Evolutionary conservation across 2,797 vertebrate species (phyloP), one percentile per base, ranked within the genome.

Genomic region (Emydoidea blandingii): DNA sequence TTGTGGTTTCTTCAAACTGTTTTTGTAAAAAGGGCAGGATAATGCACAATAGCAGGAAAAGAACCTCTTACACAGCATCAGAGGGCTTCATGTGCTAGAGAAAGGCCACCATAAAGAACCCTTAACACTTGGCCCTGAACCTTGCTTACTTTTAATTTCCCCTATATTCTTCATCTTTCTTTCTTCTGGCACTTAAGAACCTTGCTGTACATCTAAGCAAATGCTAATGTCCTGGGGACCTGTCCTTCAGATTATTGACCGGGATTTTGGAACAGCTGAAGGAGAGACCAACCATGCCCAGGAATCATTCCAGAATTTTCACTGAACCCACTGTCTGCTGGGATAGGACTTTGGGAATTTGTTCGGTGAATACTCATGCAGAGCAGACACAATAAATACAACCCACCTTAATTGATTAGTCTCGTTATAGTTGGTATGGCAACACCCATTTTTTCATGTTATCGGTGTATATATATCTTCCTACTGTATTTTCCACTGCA

Each of bases 1-100:
- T 87, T 76, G 49, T 2, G 79, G 56, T 76, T 95, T 95, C 84
- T 25, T 85, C 47, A 12, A 1, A 0, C 14, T 34, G 31, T 21
- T 74, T 87, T 91, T 83, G 83, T 19, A 83, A 79, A 76, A 91
- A 85, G 57, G 86, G n/a, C 37, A 84, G 65, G 62, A 88, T 74
- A 74, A 92, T 49, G 6, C 57, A 34, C 9, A 68, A 72, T 62
- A 92, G 87, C 21, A 50, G 44, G 83, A 95, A 92, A 57, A 72
- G 37, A 53, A 54, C 50, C 37, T 85, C 83, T 94, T 85, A 2
- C 49, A 25, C 8, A 57, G 56, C 78, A 52, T 59, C n/a, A 83
- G 78, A 81, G 81, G 62, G 21, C n/a, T 74, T 74, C 68, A 41
- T 74, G 68, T 74, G 37, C 37, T 74, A 74, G 68, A 4, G 81